Percentiles rank a stretch among this genome's conserved stretches.
Evolutionary conservation across 1,140 invertebrate genomes (phyloP).

Genomic region (Paralvinella palmiformis): DNA sequence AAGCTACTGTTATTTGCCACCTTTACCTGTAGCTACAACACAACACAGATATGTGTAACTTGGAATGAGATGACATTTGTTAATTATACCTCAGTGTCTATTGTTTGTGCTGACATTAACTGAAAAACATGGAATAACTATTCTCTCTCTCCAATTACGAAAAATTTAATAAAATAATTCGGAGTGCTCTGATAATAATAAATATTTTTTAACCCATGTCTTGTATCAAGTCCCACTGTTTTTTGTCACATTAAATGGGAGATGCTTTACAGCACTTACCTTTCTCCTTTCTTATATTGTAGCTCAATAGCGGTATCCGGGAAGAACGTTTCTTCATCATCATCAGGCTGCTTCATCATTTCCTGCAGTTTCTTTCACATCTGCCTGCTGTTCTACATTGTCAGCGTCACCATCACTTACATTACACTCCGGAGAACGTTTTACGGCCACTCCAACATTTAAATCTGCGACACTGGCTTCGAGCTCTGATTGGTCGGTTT

Average conservation of each 20-base stretch:
- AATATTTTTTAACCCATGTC: not conserved
- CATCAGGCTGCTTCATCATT: slow-evolving; percentile 23
- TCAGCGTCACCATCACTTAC: slow-evolving; percentile 19
- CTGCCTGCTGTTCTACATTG: slow-evolving; percentile 23
- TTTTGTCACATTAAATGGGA: too few relatives aligned
- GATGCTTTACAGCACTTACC: slow-evolving; percentile 36
- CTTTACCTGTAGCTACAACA: too few relatives aligned
- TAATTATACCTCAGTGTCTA: not conserved
- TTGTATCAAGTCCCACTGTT: too few relatives aligned
- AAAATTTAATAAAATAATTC: not conserved
- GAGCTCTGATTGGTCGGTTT: not conserved
- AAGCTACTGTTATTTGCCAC: too few relatives aligned
- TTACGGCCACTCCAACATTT: too few relatives aligned
- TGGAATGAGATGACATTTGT: too few relatives aligned
- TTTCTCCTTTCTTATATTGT: slow-evolving; percentile 46
- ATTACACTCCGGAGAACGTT: too few relatives aligned
- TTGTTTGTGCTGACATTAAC: not conserved
- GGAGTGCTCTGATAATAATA: not conserved
- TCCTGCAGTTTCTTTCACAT: slow-evolving; percentile 14
- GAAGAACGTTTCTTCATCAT: slow-evolving; percentile 46
- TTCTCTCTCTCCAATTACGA: not conserved
- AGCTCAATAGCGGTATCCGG: slow-evolving; percentile 56
- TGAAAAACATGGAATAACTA: not conserved
- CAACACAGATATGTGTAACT: too few relatives aligned
- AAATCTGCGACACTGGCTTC: too few relatives aligned